Evolutionary conservation across 2,797 vertebrate species (phyloP).

Genomic region (Muscicapa comitata): DNA sequence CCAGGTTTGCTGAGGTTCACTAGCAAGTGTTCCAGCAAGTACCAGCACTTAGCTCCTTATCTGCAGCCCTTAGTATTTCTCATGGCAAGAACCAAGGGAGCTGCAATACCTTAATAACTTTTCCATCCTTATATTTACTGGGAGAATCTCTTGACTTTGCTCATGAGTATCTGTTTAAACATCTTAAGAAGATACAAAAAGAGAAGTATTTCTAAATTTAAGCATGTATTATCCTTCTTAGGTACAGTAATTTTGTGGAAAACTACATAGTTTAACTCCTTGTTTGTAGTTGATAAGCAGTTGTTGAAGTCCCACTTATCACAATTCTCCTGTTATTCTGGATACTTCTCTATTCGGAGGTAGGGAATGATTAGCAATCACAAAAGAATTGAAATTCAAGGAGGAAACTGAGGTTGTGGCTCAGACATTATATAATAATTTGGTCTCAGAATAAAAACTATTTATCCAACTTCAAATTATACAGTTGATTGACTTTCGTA

Average conservation of each 20-base stretch:
- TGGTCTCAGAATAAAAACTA: not conserved
- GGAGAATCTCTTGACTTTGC: not conserved
- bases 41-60: not conserved
- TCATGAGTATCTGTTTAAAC: not conserved
- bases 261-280: not conserved
- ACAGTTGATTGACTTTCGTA: not conserved
- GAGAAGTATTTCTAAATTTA: not conserved
- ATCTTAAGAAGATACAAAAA: not conserved
- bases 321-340: not conserved
- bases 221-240: not conserved
- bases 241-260: not conserved
- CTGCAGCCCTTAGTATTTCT: not conserved
- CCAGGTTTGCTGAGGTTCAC: not conserved
- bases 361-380: not conserved
- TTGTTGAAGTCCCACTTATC: not conserved
- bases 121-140: not conserved
- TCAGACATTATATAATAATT: conserved; percentile 26
- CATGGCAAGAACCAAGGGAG: not conserved
- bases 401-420: conserved; percentile 10
- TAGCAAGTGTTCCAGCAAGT: not conserved
- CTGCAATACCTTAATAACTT: not conserved
- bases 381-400: not conserved
- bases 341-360: not conserved
- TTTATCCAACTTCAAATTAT: conserved; percentile 8
- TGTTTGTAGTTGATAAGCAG: not conserved